A percentile compares a stretch with the other conserved stretches of the same genome.
These are phyloP conservation scores for Neosilurus mollespiculum DNA, from an alignment of 2,797 vertebrate genomes.

Conservation along the genomic window DNA sequence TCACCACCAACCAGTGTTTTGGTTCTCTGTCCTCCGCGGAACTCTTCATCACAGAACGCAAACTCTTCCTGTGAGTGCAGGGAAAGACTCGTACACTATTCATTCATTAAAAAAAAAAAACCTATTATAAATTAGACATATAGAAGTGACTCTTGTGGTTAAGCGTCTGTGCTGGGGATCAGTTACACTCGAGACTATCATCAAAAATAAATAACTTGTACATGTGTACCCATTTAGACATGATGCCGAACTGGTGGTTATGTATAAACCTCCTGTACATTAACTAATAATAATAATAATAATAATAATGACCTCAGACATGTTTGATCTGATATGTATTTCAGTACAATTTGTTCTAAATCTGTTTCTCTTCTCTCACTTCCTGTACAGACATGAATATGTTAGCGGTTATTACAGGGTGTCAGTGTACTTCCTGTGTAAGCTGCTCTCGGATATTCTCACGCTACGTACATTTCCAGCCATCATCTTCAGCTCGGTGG, in stretches of 20 bases:
- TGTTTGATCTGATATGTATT: not conserved
- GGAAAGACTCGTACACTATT: not conserved
- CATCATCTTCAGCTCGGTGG: conserved; percentile 81
- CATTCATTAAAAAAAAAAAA: not conserved
- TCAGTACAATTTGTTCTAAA: not conserved
- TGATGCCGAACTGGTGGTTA: not conserved
- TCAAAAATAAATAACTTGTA: too few relatives aligned
- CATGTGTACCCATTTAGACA: not conserved
- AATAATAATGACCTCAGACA: not conserved
- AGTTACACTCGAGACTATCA: too few relatives aligned
- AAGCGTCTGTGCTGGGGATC: not conserved
- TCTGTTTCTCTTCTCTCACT: not conserved
- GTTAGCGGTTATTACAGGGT: conserved; percentile 93
- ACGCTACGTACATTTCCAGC: conserved; percentile 83
- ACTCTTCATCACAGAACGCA: conserved; percentile 84
- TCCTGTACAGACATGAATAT: conserved; percentile 85
- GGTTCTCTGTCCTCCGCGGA: conserved; percentile 79
- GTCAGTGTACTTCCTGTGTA: conserved; percentile 87
- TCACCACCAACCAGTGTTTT: conserved; percentile 84
- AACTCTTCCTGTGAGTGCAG: conserved; percentile 81
- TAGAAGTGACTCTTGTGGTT: not conserved
- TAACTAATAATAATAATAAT: not conserved
- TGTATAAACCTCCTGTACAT: not conserved
- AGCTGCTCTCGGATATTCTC: conserved; percentile 86
- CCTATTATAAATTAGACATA: not conserved